A percentile compares a stretch with the other conserved stretches of the same genome.
Conservation (phyloP, 2,888 invertebrate species). For the Fragum sueziense region DNA sequence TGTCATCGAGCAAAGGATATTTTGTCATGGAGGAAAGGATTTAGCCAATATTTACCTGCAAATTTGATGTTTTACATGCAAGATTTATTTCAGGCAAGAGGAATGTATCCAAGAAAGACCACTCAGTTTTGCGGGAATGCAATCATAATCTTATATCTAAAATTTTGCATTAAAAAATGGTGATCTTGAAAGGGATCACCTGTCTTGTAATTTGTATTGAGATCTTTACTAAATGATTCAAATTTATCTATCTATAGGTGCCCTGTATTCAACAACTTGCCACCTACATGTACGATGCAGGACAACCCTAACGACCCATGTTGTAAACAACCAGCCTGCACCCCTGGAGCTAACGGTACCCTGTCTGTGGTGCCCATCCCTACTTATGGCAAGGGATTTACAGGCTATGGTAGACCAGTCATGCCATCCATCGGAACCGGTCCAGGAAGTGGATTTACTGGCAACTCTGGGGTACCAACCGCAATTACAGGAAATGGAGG, state of each 20-base stretch:
- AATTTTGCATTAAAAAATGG: no score
- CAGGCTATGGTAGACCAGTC: slow-evolving; percentile 57
- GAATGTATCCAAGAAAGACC: no score
- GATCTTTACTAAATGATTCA: no score
- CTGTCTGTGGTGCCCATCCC: slow-evolving; percentile 59
- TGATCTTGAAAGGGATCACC: no score
- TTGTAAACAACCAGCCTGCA: slow-evolving; percentile 64
- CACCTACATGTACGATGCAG: slow-evolving; percentile 54
- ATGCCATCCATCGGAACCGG: slow-evolving; percentile 56
- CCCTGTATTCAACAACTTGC: slow-evolving; percentile 63
- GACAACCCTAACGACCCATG: slow-evolving; percentile 68
- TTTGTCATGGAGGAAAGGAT: no score
- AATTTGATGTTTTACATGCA: no score
- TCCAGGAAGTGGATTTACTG: slow-evolving; percentile 30
- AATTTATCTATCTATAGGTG: slow-evolving; percentile 50
- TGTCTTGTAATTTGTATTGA: no score
- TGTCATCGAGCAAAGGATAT: no score
- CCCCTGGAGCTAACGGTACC: slow-evolving; percentile 40
- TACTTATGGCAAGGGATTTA: slow-evolving; percentile 68
- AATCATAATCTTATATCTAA: no score
- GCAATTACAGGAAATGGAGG: slow-evolving; percentile 46
- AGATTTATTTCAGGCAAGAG: no score
- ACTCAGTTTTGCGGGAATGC: no score
- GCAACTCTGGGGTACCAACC: slow-evolving; percentile 34
- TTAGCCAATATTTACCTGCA: no score